phyloP scores from a whole-genome alignment of 2,797 vertebrate genomes.

The Pteronotus mesoamericanus region DNA sequence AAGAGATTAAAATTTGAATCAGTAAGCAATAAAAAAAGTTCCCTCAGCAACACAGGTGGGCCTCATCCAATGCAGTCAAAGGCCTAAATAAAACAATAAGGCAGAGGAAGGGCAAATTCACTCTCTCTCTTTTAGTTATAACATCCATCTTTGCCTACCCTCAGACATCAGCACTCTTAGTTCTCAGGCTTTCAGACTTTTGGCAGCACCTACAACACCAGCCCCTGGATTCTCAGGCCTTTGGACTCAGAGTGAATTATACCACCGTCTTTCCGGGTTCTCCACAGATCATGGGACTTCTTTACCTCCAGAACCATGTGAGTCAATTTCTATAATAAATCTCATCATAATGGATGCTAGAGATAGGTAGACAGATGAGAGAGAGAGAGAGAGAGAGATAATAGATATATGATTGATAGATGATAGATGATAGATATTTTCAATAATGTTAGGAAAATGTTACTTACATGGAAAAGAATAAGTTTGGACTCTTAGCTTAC shows the following conservation, averaged over 20 bases:
- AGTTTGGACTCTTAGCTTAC: neutral
- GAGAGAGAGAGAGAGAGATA: neutral
- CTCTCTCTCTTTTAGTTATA: too few species aligned
- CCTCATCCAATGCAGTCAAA: neutral
- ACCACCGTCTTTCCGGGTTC: neutral
- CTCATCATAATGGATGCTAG: neutral
- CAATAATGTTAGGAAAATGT: neutral
- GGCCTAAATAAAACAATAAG: neutral
- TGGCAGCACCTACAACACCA: neutral
- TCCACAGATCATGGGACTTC: neutral
- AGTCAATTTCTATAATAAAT: neutral
- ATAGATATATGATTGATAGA: too few species aligned
- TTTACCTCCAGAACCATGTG: neutral
- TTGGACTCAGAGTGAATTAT: neutral
- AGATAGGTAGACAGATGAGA: neutral
- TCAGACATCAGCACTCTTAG: neutral
- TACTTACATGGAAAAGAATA: too few species aligned
- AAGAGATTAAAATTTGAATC: too few species aligned
- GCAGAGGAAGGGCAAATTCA: neutral
- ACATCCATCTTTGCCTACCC: neutral
- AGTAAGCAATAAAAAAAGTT: neutral
- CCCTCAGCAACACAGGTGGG: neutral
- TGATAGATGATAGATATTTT: too few species aligned
- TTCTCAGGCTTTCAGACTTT: neutral
- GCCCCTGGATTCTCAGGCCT: neutral